Percentiles rank a stretch among this genome's conserved stretches.
These are phyloP conservation scores for Halocynthia aurantium DNA, from an alignment of 23 tunicate species.

Conservation along the genomic window DNA sequence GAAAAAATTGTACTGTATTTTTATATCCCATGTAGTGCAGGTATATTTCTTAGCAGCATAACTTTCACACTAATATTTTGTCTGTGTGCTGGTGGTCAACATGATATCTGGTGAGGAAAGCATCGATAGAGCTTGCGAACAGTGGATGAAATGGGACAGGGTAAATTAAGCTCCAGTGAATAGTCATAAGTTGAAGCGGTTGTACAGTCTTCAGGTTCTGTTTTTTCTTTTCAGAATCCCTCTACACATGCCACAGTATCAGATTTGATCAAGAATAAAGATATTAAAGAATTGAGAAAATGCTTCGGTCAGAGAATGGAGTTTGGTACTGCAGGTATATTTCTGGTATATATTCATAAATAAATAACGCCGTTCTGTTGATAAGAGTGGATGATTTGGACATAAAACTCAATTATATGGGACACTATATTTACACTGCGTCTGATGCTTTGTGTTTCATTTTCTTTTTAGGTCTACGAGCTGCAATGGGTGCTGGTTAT, in stretches of 20 bases:
- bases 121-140: not conserved
- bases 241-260: slow-evolving; percentile 22
- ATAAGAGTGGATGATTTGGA: too few species aligned
- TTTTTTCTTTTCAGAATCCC: slow-evolving; percentile 21
- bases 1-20: too few species aligned
- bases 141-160: slow-evolving; percentile 15
- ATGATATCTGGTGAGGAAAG: slow-evolving; percentile 1
- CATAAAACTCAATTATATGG: too few species aligned
- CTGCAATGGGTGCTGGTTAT: slow-evolving; percentile 95
- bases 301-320: slow-evolving; percentile 70
- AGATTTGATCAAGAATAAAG: slow-evolving; percentile 34
- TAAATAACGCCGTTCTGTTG: not conserved
- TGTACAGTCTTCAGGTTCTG: not conserved
- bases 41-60: too few species aligned
- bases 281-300: slow-evolving; percentile 47
- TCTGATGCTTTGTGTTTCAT: not conserved
- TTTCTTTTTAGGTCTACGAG: slow-evolving; percentile 64
- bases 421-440: not conserved
- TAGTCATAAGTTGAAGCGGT: too few species aligned
- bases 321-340: slow-evolving; percentile 92
- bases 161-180: not conserved
- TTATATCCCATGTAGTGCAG: too few species aligned
- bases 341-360: not conserved
- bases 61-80: too few species aligned
- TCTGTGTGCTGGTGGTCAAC: not conserved